A percentile compares a stretch with the other conserved stretches of the same genome.
Evolutionary conservation across 2,113 vertebrate genomes (phyloP).

Genomic region (Alethe diademata): DNA sequence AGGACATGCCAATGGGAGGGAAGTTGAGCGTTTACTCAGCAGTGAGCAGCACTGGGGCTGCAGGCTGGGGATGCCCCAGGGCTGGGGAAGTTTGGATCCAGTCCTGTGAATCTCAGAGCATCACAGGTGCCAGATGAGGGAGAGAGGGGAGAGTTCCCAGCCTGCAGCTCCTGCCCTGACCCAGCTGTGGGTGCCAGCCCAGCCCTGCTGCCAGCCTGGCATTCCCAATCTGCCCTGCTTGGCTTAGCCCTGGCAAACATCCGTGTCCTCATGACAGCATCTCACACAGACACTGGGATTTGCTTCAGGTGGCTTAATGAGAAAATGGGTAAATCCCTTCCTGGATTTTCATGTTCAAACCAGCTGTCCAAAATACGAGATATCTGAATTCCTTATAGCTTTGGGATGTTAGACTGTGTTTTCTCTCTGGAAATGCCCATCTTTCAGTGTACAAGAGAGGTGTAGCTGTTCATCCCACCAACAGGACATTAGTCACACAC

Average conservation of each 20-base stretch:
- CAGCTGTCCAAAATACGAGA: neutral
- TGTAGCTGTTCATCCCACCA: neutral
- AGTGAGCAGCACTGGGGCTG: neutral
- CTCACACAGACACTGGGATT: neutral
- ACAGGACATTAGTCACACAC: neutral
- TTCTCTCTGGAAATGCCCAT: neutral
- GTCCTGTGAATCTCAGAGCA: rapidly evolving
- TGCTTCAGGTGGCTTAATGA: neutral
- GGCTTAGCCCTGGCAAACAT: neutral
- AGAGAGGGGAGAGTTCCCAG: neutral
- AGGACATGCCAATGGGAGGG: rapidly evolving
- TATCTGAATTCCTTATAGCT: neutral
- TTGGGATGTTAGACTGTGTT: neutral
- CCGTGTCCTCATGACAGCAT: neutral
- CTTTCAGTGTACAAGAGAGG: neutral
- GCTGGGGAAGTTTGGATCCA: rapidly evolving
- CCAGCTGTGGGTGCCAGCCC: no score
- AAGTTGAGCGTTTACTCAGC: neutral
- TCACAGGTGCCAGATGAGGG: rapidly evolving
- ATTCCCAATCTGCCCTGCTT: rapidly evolving
- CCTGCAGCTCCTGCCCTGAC: rapidly evolving
- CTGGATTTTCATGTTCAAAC: neutral
- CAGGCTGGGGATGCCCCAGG: neutral
- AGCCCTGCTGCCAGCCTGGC: neutral
- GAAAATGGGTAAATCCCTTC: neutral